Conservation (phyloP, 2,113 vertebrate species). For the Lampris megalopsis region DNA sequence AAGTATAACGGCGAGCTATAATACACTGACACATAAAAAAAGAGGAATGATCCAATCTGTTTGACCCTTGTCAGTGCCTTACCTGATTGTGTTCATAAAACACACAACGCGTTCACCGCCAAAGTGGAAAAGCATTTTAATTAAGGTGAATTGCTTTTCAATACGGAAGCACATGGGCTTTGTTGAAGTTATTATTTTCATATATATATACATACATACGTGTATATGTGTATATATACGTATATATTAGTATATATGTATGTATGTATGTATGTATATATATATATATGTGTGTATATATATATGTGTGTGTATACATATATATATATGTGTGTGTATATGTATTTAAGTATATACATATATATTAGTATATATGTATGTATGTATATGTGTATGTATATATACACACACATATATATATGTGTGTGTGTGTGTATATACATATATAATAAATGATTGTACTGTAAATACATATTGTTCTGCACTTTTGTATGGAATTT, state of each 20-base stretch:
- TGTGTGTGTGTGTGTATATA: too few relatives aligned
- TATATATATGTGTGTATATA: too few relatives aligned
- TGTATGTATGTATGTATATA: too few relatives aligned
- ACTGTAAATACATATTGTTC: slow-evolving; percentile 82
- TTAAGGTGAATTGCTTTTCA: slow-evolving; percentile 57
- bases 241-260: too few relatives aligned
- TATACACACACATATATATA: too few relatives aligned
- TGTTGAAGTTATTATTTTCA: slow-evolving; percentile 63
- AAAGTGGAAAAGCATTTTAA: slow-evolving; percentile 63
- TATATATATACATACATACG: too few relatives aligned
- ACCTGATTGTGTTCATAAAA: slow-evolving; percentile 57
- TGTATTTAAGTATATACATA: too few relatives aligned
- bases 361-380: too few relatives aligned
- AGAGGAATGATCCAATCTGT: slow-evolving; percentile 62
- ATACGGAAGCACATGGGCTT: slow-evolving; percentile 62
- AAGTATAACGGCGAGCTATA: slow-evolving; percentile 28
- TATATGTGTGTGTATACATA: too few relatives aligned
- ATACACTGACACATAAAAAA: slow-evolving; percentile 46
- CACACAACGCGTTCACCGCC: slow-evolving; percentile 63
- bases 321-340: too few relatives aligned
- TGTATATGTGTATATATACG: too few relatives aligned
- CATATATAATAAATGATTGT: slow-evolving; percentile 65
- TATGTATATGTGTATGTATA: too few relatives aligned
- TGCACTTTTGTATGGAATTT: slow-evolving; percentile 81
- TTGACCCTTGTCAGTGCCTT: slow-evolving; percentile 69